Evolutionary conservation across 1,140 invertebrate species (phyloP), one percentile per base, ranked within the genome.

Genomic region (Orussus abietinus): DNA sequence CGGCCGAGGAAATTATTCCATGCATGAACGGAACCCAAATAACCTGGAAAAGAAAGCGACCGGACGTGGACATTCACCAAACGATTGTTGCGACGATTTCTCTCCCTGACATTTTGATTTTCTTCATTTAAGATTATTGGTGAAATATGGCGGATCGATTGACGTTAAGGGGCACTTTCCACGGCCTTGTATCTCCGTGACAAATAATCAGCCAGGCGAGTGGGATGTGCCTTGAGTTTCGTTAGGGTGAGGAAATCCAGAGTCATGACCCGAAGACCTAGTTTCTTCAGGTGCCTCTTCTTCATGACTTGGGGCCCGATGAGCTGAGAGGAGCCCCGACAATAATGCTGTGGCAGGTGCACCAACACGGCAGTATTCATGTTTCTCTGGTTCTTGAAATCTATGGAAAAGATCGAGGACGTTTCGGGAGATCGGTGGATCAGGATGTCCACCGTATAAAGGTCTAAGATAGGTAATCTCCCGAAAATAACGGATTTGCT

Each of bases 321-420:
- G 13, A 87, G 58, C 33, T 67, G 51, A 31, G 63, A 69, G 0
- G 57, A 54, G 37, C 76, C 72, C 26, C 68, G 67, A 57, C 79
- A 81, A 62, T 77, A 86, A 65, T 84, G 77, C 49, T 85, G 80
- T 11, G 82, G 83, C 14, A 83, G 59, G 62, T 83, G 73, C 35
- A 86, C 75, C 17, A 85, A 60, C 42, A 85, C 49, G 3, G 76
- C 80, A 22, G 70, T 72, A 49, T 70, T 75, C 14, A 69, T 42
- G 57, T 76, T 72, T 51, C 56, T 65, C 3, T 51, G 49, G 28
- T 47, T 37, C 21, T 66, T 55, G 59, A 47, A 52, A 72, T 73
- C 54, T 77, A 72, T 34, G 69, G 65, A 10, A 75, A 65, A 21
- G n/a, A 66, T 66, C 25, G 70, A 60, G 18, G 49, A 63, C 0